phyloP scores from a whole-genome alignment of 2,888 invertebrate genomes.

The Protophormia terraenovae region DNA sequence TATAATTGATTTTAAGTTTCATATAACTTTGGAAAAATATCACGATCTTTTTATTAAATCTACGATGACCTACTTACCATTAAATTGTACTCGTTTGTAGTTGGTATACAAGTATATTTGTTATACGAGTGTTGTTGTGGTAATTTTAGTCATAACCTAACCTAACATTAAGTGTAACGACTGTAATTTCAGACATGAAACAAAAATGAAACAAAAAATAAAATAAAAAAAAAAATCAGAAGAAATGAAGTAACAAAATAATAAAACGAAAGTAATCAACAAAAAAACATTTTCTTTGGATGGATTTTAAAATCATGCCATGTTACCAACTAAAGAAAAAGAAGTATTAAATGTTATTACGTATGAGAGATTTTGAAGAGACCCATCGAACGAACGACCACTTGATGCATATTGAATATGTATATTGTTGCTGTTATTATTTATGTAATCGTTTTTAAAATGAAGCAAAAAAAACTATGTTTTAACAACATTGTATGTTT shows the following conservation, averaged over 20 bases:
- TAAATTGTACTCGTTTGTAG: background rate
- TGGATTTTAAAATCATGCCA: slow-evolving; percentile 31
- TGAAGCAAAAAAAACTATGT: slow-evolving; percentile 14
- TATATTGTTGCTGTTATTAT: too few species aligned
- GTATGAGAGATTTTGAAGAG: slow-evolving; percentile 42
- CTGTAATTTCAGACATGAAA: slow-evolving; percentile 30
- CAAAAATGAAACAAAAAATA: background rate
- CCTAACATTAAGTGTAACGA: slow-evolving; percentile 38
- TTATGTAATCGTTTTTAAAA: slow-evolving; percentile 44
- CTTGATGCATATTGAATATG: slow-evolving; percentile 54
- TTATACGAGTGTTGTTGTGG: background rate
- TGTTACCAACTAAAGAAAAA: slow-evolving; percentile 14
- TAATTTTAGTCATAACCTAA: slow-evolving; percentile 37
- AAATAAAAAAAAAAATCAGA: slow-evolving; percentile 3
- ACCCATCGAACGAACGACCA: background rate
- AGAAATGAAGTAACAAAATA: slow-evolving; percentile 10
- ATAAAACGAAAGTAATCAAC: slow-evolving; percentile 47
- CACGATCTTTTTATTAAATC: slow-evolving; percentile 17
- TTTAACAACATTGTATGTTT: slow-evolving; percentile 30
- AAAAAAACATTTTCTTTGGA: slow-evolving; percentile 24
- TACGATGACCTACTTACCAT: slow-evolving; percentile 28
- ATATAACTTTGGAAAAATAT: background rate
- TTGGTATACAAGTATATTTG: background rate
- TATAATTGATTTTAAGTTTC: background rate
- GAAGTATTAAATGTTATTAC: slow-evolving; percentile 18